Conservation (phyloP, 2,113 vertebrate species). For the Grus americana region DNA sequence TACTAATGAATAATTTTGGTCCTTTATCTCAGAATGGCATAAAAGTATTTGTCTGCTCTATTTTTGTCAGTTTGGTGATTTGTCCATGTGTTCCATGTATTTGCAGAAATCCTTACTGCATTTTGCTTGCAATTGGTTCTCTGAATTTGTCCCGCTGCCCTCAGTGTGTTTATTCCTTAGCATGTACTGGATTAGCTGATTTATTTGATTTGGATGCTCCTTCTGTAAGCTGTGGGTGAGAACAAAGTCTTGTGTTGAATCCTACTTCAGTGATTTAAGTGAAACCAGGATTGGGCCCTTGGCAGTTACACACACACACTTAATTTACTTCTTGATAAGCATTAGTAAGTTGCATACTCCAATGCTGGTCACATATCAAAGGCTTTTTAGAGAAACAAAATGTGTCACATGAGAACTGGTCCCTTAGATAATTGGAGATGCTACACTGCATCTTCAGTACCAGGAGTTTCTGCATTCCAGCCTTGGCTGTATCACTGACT, state of each 20-base stretch:
- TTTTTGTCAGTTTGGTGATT: not conserved
- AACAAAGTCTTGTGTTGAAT: not conserved
- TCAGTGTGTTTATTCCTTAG: not conserved
- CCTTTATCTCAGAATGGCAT: not conserved
- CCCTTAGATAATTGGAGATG: not conserved
- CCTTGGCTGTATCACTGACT: not conserved
- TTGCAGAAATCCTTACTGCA: not conserved
- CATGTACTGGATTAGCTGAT: not conserved
- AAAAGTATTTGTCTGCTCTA: not conserved
- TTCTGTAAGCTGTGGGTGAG: not conserved
- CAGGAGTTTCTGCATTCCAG: not conserved
- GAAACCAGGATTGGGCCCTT: not conserved
- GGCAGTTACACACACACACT: accelerated
- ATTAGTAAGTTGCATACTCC: not conserved
- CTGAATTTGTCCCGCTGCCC: not conserved
- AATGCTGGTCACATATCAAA: not conserved
- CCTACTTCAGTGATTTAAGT: not conserved
- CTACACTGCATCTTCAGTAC: not conserved
- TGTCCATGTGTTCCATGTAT: accelerated
- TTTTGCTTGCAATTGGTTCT: not conserved
- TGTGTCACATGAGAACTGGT: not conserved
- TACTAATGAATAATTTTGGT: not conserved
- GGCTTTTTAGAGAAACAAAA: not conserved
- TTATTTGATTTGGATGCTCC: not conserved
- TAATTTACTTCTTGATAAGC: not conserved